phyloP scores from a whole-genome alignment of 2,113 vertebrate species.

The Colaptes auratus region DNA sequence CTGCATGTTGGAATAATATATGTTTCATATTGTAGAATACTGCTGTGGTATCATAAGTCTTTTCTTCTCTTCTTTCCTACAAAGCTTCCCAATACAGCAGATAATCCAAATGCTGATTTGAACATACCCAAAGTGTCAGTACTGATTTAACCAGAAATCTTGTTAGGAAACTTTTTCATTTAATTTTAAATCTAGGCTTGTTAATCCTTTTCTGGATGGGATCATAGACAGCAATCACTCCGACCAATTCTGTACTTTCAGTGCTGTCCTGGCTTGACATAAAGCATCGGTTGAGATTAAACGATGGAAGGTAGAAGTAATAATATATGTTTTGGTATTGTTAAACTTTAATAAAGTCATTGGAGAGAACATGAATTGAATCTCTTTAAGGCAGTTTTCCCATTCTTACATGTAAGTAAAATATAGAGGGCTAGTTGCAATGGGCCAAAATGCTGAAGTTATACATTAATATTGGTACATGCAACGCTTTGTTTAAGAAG shows the following conservation, averaged over 20 bases:
- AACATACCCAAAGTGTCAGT: not conserved
- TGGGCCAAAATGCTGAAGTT: not conserved
- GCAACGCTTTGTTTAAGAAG: not conserved
- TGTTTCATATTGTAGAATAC: not conserved
- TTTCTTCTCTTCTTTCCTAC: not conserved
- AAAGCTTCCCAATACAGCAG: not conserved
- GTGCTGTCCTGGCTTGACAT: not conserved
- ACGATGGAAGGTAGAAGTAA: not conserved
- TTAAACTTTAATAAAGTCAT: not conserved
- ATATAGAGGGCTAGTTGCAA: accelerated
- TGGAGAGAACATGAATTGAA: not conserved
- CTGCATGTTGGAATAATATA: not conserved
- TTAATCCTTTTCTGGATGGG: not conserved
- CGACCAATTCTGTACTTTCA: not conserved
- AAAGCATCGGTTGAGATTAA: not conserved
- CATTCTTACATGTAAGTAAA: not conserved
- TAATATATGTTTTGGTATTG: not conserved
- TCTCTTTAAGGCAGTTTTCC: not conserved
- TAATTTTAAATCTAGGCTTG: not conserved
- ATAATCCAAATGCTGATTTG: not conserved
- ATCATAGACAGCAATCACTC: not conserved
- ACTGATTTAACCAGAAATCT: not conserved
- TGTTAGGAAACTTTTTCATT: not conserved
- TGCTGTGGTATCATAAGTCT: not conserved
- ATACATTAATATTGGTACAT: not conserved